Conservation (phyloP, 2,888 invertebrate genomes). For the Abrostola triplasia region DNA sequence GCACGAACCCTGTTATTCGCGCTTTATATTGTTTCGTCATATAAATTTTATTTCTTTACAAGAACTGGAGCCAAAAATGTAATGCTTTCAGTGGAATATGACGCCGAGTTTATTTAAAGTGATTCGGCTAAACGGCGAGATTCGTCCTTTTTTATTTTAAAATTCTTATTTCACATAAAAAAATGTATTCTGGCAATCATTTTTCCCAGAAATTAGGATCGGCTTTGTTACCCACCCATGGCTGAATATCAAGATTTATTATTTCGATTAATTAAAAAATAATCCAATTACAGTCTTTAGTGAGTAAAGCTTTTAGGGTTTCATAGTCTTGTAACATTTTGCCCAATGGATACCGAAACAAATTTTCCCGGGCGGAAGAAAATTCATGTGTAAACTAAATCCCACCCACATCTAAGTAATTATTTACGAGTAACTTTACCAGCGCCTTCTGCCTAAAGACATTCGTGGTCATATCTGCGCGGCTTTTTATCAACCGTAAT, state of each 20-base stretch:
- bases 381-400: conserved; percentile 44
- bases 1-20: conserved; percentile 25
- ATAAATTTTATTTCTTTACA: conserved; percentile 7
- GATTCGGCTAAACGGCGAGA: conserved; percentile 1
- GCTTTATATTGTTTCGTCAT: conserved; percentile 12
- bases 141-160: neutral
- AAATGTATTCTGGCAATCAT: too few relatives aligned
- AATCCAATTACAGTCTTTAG: conserved; percentile 15
- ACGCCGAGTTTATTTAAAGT: conserved; percentile 23
- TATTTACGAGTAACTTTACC: conserved; percentile 58
- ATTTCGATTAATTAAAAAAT: conserved; percentile 14
- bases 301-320: conserved; percentile 16
- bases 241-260: neutral
- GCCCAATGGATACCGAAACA: conserved; percentile 23
- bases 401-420: conserved; percentile 38
- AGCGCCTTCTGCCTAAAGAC: conserved; percentile 32
- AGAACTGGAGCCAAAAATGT: conserved; percentile 18
- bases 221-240: too few relatives aligned
- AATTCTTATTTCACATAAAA: too few relatives aligned
- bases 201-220: too few relatives aligned
- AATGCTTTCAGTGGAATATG: conserved; percentile 9
- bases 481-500: conserved; percentile 18
- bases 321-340: conserved; percentile 21
- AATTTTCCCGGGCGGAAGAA: conserved; percentile 31
- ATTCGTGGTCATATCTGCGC: conserved; percentile 23